Conservation (phyloP, 2,888 invertebrate genomes). For the Tipula confusa region DNA sequence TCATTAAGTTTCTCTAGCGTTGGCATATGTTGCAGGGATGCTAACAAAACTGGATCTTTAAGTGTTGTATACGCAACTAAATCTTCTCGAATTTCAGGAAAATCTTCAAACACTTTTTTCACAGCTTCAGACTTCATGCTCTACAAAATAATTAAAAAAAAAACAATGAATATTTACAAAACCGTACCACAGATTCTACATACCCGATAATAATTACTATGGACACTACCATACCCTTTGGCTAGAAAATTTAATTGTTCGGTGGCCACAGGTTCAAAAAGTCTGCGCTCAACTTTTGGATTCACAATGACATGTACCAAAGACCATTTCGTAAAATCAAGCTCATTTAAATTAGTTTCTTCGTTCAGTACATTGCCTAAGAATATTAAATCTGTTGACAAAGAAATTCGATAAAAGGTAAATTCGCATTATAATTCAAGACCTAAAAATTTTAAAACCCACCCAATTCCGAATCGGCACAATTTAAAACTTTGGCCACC, state of each 20-base stretch:
- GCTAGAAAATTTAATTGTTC: slow-evolving; percentile 46
- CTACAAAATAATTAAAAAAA: too few species aligned
- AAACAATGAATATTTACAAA: too few species aligned
- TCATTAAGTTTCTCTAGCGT: slow-evolving; percentile 61
- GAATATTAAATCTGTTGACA: slow-evolving; percentile 61
- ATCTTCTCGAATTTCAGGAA: slow-evolving; percentile 64
- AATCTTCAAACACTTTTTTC: slow-evolving; percentile 61
- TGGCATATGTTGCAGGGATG: slow-evolving; percentile 60
- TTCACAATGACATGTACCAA: slow-evolving; percentile 54
- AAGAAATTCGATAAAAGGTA: too few species aligned
- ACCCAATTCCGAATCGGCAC: slow-evolving; percentile 54
- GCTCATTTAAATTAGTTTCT: slow-evolving; percentile 53
- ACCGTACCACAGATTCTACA: too few species aligned
- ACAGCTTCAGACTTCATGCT: slow-evolving; percentile 42
- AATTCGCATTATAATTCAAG: slow-evolving; percentile 46
- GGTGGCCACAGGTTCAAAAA: slow-evolving; percentile 35
- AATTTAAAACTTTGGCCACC: slow-evolving; percentile 52
- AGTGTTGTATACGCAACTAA: slow-evolving; percentile 66
- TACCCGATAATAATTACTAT: slow-evolving; percentile 27
- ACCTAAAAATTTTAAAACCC: slow-evolving; percentile 41
- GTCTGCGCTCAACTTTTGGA: slow-evolving; percentile 43
- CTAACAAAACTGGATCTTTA: slow-evolving; percentile 66
- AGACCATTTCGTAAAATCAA: slow-evolving; percentile 54
- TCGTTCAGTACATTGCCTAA: slow-evolving; percentile 61
- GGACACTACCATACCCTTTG: not conserved